Base-by-base conservation (phyloP, 1,140 invertebrate genomes). In the Bombus huntii region DNA sequence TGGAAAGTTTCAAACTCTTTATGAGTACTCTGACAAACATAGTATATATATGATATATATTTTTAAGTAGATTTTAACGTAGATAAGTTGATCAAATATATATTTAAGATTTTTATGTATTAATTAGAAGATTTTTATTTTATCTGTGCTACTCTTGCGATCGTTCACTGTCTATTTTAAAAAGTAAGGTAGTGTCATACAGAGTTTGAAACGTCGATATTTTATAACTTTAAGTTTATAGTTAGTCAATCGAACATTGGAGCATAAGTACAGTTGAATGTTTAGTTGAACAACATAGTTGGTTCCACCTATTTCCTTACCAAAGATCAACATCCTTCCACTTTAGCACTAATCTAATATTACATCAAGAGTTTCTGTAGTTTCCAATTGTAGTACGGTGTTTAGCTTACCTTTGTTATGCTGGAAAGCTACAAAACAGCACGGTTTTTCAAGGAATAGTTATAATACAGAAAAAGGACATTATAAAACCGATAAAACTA, bases 311-410 rank as follows among this genome's bases (percentile, higher is more conserved):
- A 53, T 34, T 75, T 53, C 44, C 44, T 53, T 75, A 22, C 31
- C 53, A 25, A 75, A 75, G 9, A 22, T 47, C 71, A 73, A 73
- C 71, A 75, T 53, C 31, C 31, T 22, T 53, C 18, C 44, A 75
- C 73, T 53, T 75, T 75, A 34, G 10, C 22, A 53, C 22, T 75
- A 75, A 75, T 75, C 31, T 75, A 75, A 75, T 75, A 75, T 75
- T 75, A 13, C 4, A 34, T 53, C 44, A 34, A 18, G 44, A 25
- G 42, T 31, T 75, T 53, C 31, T 25, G 44, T 34, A 47, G 44
- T 2, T 75, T 75, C 44, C 22, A 53, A 53, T 75, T 75, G 25
- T 39, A 73, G 25, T 39, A 73, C 72, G n/a, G 3, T 25, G 44
- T 75, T 75, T 75, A 75, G 6, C 22, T 75, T 75, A 53, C 3